Percentiles rank a stretch among this genome's conserved stretches.
phyloP scores from a whole-genome alignment of 2,113 vertebrate species.

The Seriola dumerili region DNA sequence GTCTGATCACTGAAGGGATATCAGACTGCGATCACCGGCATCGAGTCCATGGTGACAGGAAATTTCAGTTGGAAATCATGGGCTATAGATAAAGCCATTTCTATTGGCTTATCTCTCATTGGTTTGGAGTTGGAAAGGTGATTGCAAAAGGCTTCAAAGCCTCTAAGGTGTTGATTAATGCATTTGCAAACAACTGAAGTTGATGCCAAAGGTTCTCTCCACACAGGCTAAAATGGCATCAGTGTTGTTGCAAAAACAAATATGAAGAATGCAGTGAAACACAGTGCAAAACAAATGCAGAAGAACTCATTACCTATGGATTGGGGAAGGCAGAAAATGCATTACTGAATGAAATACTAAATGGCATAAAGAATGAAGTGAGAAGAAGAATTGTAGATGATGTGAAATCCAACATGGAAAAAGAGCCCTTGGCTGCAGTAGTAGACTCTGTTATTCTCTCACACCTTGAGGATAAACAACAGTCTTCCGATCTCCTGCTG shows the following conservation, averaged over 20 bases:
- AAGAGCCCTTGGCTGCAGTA: background rate
- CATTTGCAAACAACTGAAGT: background rate
- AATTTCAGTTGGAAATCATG: slow-evolving; percentile 47
- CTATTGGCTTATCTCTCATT: slow-evolving; percentile 21
- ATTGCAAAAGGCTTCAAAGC: slow-evolving; percentile 37
- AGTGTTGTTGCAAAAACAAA: too few species aligned
- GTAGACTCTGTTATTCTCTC: slow-evolving; percentile 21
- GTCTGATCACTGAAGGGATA: slow-evolving; percentile 24
- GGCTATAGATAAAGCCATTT: slow-evolving; percentile 8
- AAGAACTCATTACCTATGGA: background rate
- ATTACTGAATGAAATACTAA: slow-evolving; percentile 18
- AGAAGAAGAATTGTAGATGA: fast-evolving
- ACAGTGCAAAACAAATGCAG: background rate
- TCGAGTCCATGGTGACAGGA: background rate
- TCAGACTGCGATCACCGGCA: slow-evolving; percentile 31
- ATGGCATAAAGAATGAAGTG: background rate
- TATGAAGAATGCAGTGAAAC: slow-evolving; percentile 14
- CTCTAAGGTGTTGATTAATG: slow-evolving; percentile 1
- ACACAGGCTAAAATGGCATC: too few species aligned
- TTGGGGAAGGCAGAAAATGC: slow-evolving; percentile 17
- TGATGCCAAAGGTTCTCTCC: too few species aligned
- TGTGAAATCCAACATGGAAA: background rate
- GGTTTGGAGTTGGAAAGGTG: slow-evolving; percentile 29
- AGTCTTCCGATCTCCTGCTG: background rate
- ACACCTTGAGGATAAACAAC: slow-evolving; percentile 8